phyloP scores from a whole-genome alignment of 2,888 invertebrate species.

The Schizotus pectinicornis region DNA sequence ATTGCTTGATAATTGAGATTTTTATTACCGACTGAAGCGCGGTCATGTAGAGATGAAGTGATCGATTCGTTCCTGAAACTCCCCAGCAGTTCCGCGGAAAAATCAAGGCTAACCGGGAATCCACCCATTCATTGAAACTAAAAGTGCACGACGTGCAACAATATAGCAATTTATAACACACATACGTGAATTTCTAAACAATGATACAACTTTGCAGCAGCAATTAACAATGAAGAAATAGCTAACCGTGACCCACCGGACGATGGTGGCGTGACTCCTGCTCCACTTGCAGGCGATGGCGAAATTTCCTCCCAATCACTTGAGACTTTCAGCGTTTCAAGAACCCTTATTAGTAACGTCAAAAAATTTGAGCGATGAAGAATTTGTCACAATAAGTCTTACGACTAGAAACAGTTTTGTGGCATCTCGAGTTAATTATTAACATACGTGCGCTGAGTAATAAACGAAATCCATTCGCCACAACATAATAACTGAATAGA shows the following conservation, averaged over 20 bases:
- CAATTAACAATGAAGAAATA: constrained; percentile 25
- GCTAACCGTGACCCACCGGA: constrained; percentile 25
- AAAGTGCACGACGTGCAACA: background rate
- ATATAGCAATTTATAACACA: constrained; percentile 19
- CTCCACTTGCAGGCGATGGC: constrained; percentile 7
- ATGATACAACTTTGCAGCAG: constrained; percentile 14
- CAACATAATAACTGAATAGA: background rate
- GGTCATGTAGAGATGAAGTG: background rate
- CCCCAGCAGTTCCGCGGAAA: background rate
- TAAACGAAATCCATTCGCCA: too few species aligned
- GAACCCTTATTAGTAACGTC: too few species aligned
- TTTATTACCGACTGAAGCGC: background rate
- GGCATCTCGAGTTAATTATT: too few species aligned
- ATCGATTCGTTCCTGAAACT: constrained; percentile 7
- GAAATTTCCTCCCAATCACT: too few species aligned
- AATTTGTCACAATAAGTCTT: too few species aligned
- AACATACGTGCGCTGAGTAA: too few species aligned
- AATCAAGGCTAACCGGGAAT: too few species aligned
- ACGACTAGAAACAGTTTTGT: too few species aligned
- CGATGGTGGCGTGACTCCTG: constrained; percentile 14
- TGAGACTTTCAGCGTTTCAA: too few species aligned
- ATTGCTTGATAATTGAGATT: constrained; percentile 12
- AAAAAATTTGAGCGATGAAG: too few species aligned
- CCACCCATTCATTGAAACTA: background rate
- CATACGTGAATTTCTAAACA: constrained; percentile 23